Evolutionary conservation across 1,140 invertebrate species (phyloP), one percentile per base, ranked within the genome.

Genomic region (Cydia fagiglandana): DNA sequence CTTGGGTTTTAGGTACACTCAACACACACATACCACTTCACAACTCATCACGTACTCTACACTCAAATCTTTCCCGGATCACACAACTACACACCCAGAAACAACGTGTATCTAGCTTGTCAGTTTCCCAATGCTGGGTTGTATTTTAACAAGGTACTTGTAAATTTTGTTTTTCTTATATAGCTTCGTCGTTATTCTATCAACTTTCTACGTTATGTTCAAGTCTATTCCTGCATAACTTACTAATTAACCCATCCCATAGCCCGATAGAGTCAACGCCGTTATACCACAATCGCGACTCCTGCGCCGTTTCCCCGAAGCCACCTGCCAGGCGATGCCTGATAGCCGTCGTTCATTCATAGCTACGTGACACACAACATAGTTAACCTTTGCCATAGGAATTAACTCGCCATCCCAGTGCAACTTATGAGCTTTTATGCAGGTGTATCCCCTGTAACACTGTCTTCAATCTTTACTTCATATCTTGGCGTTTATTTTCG

Each of bases 311-410:
- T 66, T 61, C 56, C 56, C 56, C 20, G 56, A 61, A 66, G 64
- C 64, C 64, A 66, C 64, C 64, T 66, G 64, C 64, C 34, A 38
- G 30, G 66, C 66, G 66, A 38, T 38, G 66, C 38, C 20, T 17
- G 66, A 70, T 70, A 70, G 34, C 38, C 30, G 34, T 12, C n/a
- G 30, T 70, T 70, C 66, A 70, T 70, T 70, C 66, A 70, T 70
- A 70, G 17, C 66, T 70, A 70, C 66, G 66, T 70, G 66, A 70
- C 66, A 38, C 64, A 10, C 30, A 17, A 17, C 66, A 38, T 70
- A 70, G 66, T 70, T 70, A 70, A 70, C 66, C 66, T 70, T 70
- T 70, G 66, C 15, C 64, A 30, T 38, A 15, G 64, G 20, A 61
- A 61, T 61, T 61, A 56, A 56, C 56, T 61, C 56, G 56, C 9